Base-by-base conservation (phyloP, 1,140 invertebrate species). In the Drosophila varians region DNA sequence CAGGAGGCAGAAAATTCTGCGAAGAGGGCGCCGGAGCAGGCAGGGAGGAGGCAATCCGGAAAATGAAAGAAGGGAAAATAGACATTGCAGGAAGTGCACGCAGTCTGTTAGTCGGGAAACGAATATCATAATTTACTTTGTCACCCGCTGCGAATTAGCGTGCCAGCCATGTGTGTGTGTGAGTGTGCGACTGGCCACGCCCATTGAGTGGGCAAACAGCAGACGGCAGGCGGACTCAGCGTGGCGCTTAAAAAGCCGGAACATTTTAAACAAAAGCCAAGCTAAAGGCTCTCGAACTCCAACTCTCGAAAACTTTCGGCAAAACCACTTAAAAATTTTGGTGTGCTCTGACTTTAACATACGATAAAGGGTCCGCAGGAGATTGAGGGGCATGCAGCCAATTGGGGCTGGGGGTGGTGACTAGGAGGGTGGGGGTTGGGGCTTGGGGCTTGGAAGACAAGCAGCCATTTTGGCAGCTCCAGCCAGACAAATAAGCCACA, bases 91-190 rank as follows among this genome's bases (percentile, higher is more conserved):
- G 77, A 87, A 88, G 77, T 88, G 70, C 70, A 88, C 77, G 77
- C 82, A 82, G 82, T 88, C 82, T 88, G 83, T 75, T 87, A 87
- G 77, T 53, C 83, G 74, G 82, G 61, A 82, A 77, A 68, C 83
- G 82, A 87, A 88, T 87, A 86, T 86, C 82, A 86, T 86, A 86
- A 86, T 86, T 86, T 86, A 86, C 82, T 86, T 82, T 86, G 82
- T 86, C 82, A 86, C 82, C 82, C 82, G 82, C 83, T 87, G 82
- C 77, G 82, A 86, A 86, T 86, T 87, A 86, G 83, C 82, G 58
- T 65, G 60, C 64, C 48, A 66, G 47, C 64, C 64, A 66, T 66
- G 62, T 66, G 56, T 68, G 68, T 47, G 34, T 71, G 18, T 31
- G 34, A 58, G 43, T 19, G 18, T 23, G 52, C 40, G 55, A 61